These are phyloP conservation scores for Furcula furcula DNA, from an alignment of 2,888 invertebrate species.

Conservation along the genomic window DNA sequence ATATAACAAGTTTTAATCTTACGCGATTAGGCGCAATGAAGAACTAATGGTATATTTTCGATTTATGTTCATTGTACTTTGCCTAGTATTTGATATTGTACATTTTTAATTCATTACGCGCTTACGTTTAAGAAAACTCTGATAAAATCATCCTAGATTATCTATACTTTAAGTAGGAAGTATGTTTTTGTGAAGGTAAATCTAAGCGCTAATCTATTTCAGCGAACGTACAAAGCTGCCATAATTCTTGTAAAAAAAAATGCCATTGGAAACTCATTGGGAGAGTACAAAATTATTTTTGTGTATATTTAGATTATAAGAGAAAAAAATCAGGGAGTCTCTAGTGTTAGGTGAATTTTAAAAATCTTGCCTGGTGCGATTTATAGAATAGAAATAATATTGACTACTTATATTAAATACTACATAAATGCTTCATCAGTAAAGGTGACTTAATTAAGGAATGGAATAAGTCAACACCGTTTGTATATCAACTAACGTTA, in stretches of 20 bases:
- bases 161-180: conserved; percentile 1
- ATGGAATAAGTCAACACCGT: conserved; percentile 4
- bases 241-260: conserved; percentile 59
- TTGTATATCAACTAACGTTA: not conserved
- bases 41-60: no score
- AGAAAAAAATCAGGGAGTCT: conserved; percentile 79
- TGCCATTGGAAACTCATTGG: conserved; percentile 77
- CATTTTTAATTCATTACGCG: not conserved
- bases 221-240: conserved; percentile 70
- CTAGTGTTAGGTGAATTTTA: conserved; percentile 60
- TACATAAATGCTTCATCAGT: conserved; percentile 37
- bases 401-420: conserved; percentile 28
- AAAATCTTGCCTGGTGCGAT: conserved; percentile 73
- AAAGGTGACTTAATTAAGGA: conserved; percentile 17
- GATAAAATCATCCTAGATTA: not conserved
- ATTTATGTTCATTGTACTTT: no score
- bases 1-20: no score
- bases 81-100: no score
- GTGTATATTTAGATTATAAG: conserved; percentile 77
- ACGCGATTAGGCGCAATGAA: no score
- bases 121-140: not conserved
- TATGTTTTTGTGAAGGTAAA: conserved; percentile 19
- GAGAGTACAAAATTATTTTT: conserved; percentile 82
- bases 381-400: conserved; percentile 40
- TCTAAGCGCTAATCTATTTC: conserved; percentile 32